Percentiles rank a stretch among this genome's conserved stretches.
Evolutionary conservation across 2,113 vertebrate species (phyloP).

Genomic region (Mirza zaza): DNA sequence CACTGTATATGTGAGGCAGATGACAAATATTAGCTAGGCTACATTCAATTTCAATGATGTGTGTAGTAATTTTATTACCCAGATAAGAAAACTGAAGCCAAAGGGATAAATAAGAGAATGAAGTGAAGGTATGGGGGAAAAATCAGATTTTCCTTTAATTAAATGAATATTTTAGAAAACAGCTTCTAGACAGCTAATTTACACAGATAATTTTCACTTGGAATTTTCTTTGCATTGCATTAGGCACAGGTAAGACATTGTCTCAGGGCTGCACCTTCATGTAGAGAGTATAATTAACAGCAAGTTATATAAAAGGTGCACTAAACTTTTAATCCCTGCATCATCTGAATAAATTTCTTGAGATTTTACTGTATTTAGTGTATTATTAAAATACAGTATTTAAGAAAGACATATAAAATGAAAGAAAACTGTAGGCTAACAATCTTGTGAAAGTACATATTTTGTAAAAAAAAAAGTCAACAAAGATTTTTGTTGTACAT

Average conservation of each 20-base stretch:
- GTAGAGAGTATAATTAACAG: not conserved
- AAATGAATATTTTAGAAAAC: not conserved
- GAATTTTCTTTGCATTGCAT: not conserved
- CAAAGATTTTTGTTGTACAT: not conserved
- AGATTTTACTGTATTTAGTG: not conserved
- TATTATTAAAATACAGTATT: slow-evolving; percentile 7
- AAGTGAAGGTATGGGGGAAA: not conserved
- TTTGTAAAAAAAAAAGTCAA: slow-evolving; percentile 17
- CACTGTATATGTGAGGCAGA: not conserved
- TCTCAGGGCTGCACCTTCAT: not conserved
- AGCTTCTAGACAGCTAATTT: not conserved
- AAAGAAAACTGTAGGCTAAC: not conserved
- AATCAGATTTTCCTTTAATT: not conserved
- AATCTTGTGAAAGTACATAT: not conserved
- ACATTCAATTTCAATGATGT: not conserved
- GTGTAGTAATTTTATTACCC: not conserved
- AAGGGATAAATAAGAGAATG: not conserved
- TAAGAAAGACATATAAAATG: not conserved
- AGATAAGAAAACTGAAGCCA: not conserved
- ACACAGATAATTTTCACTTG: not conserved
- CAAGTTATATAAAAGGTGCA: not conserved
- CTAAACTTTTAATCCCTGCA: slow-evolving; percentile 5
- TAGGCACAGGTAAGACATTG: not conserved
- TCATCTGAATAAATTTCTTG: not conserved
- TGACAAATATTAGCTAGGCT: not conserved